Conservation (phyloP, 1,140 invertebrate species). For the Rhizoglyphus robini region DNA sequence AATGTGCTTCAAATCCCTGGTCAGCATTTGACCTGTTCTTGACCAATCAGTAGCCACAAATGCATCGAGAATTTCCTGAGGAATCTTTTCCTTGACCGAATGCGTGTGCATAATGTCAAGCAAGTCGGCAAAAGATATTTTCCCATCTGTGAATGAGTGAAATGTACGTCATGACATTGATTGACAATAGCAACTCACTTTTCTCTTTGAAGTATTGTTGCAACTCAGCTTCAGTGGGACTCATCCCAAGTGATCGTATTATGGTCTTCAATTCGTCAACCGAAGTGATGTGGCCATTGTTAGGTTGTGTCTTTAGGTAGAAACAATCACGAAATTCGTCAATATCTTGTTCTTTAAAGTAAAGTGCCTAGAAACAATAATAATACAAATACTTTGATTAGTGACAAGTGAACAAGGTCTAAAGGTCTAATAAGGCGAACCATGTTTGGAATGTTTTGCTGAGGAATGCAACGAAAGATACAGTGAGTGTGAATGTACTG, state of each 20-base stretch:
- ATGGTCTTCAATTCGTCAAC: conserved; percentile 80
- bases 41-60: conserved; percentile 67
- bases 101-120: conserved; percentile 88
- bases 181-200: conserved; percentile 36
- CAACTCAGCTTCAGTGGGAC: conserved; percentile 78
- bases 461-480: no score
- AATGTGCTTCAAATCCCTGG: conserved; percentile 68
- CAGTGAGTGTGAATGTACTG: no score
- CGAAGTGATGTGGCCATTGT: conserved; percentile 58
- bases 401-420: background rate
- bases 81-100: conserved; percentile 65
- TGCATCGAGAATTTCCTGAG: conserved; percentile 74
- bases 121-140: conserved; percentile 89
- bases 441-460: background rate
- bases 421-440: background rate
- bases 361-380: conserved; percentile 24
- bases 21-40: conserved; percentile 58
- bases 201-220: conserved; percentile 69
- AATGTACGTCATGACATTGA: background rate
- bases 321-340: conserved; percentile 30
- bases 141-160: conserved; percentile 46
- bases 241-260: conserved; percentile 81
- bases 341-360: conserved; percentile 29
- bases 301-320: conserved; percentile 58
- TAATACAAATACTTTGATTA: background rate